phyloP scores from a whole-genome alignment of 2,797 vertebrate genomes.

The Petrocephalus sullivani region DNA sequence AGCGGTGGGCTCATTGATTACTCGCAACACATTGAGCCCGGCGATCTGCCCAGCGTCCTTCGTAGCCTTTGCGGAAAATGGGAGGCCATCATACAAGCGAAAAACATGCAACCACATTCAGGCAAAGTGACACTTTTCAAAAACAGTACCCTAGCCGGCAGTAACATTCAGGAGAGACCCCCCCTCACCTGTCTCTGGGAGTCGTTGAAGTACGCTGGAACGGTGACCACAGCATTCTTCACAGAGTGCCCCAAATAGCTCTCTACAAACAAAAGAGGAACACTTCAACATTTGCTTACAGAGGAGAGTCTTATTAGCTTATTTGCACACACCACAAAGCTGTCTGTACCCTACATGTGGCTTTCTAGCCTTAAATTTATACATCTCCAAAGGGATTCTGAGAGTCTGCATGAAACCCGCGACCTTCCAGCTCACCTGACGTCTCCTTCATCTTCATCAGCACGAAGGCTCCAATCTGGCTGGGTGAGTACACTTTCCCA shows the following conservation, averaged over 20 bases:
- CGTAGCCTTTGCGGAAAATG: slow-evolving; percentile 71
- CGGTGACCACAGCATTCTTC: slow-evolving; percentile 94
- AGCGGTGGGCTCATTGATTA: slow-evolving; percentile 96
- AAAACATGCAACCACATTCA: neutral
- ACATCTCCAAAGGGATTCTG: neutral
- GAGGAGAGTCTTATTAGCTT: neutral
- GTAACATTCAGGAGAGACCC: neutral
- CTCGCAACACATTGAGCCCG: slow-evolving; percentile 88
- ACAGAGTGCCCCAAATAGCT: slow-evolving; percentile 82
- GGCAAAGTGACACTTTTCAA: neutral
- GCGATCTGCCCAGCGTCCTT: slow-evolving; percentile 96
- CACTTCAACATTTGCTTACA: neutral
- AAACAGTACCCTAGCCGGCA: neutral
- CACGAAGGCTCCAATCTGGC: slow-evolving; percentile 93
- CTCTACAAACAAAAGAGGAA: slow-evolving; percentile 60
- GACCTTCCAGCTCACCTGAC: slow-evolving; percentile 65
- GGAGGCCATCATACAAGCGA: neutral
- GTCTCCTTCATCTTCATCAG: slow-evolving; percentile 99
- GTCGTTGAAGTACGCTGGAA: slow-evolving; percentile 97
- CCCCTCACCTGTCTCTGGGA: slow-evolving; percentile 88
- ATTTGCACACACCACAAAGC: neutral
- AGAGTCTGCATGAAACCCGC: neutral
- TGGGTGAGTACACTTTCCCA: slow-evolving; percentile 93
- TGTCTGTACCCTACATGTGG: neutral
- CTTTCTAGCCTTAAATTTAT: neutral